These are phyloP conservation scores for Chaetophractus vellerosus DNA, from an alignment of 2,797 vertebrate species.

Conservation along the genomic window DNA sequence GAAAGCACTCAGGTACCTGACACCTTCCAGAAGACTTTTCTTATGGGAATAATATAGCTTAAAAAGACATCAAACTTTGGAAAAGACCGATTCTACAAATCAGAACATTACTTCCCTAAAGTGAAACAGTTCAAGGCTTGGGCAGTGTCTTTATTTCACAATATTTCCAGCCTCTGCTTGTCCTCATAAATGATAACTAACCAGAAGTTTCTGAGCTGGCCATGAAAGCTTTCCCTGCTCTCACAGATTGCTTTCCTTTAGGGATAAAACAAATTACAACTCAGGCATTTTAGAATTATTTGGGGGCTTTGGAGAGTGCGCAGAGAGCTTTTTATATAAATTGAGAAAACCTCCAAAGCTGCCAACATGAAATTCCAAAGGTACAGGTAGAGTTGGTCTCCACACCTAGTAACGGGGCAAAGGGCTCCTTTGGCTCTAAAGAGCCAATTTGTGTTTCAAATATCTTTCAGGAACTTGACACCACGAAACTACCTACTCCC, in stretches of 20 bases:
- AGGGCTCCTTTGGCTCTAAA: slow-evolving; percentile 73
- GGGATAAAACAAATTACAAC: slow-evolving; percentile 23
- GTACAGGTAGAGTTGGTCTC: slow-evolving; percentile 13
- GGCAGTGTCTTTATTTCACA: neutral
- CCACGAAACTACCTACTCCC: slow-evolving; percentile 67
- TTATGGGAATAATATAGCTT: neutral
- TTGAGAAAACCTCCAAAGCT: slow-evolving; percentile 53
- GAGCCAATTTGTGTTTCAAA: slow-evolving; percentile 82
- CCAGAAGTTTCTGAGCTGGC: slow-evolving; percentile 4
- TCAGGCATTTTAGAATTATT: slow-evolving; percentile 64
- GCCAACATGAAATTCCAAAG: slow-evolving; percentile 73
- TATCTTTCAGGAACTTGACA: slow-evolving; percentile 81
- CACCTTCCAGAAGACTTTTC: neutral
- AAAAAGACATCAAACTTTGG: neutral
- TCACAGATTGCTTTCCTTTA: slow-evolving; percentile 45
- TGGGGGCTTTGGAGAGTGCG: neutral
- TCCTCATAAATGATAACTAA: neutral
- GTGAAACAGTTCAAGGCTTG: neutral
- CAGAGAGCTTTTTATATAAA: slow-evolving; percentile 61
- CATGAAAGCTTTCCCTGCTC: neutral
- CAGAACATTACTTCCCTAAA: neutral
- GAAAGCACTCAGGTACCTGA: neutral
- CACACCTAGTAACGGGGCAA: slow-evolving; percentile 15
- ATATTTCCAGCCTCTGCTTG: neutral
- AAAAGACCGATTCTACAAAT: neutral